Evolutionary conservation across 2,797 vertebrate genomes (phyloP).

Genomic region (Clamator glandarius): DNA sequence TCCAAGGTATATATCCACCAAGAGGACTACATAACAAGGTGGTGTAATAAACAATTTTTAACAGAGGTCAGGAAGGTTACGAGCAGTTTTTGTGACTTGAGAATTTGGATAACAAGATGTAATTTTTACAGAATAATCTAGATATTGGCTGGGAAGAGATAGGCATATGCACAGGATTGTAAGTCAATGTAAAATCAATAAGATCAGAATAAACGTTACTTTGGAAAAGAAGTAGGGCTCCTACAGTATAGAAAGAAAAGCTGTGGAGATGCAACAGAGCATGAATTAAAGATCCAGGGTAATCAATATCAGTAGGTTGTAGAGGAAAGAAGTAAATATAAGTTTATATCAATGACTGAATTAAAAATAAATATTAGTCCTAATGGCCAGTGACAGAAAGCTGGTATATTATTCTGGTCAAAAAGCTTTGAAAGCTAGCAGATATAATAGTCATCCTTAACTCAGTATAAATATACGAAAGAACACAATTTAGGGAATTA

Average conservation of each 20-base stretch:
- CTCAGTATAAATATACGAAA: slow-evolving; percentile 17
- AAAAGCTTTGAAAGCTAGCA: neutral
- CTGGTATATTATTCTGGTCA: neutral
- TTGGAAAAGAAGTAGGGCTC: neutral
- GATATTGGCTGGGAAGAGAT: neutral
- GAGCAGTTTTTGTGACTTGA: slow-evolving; percentile 43
- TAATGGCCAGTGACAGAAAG: slow-evolving; percentile 5
- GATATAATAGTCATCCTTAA: slow-evolving; percentile 25
- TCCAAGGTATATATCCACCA: slow-evolving; percentile 35
- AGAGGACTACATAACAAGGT: slow-evolving; percentile 50
- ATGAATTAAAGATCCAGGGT: neutral
- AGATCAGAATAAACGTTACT: neutral
- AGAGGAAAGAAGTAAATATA: slow-evolving; percentile 27
- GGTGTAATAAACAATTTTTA: slow-evolving; percentile 73
- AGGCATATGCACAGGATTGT: neutral
- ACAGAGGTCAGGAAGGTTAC: slow-evolving; percentile 69
- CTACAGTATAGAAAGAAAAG: neutral
- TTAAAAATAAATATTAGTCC: slow-evolving; percentile 16
- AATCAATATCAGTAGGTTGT: neutral
- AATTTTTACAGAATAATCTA: slow-evolving; percentile 46
- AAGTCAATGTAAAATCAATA: neutral
- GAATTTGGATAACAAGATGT: slow-evolving; percentile 57
- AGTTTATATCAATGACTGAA: neutral
- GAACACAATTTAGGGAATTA: neutral
- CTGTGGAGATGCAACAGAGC: neutral